Evolutionary conservation across 2,113 vertebrate genomes (phyloP).

Genomic region (Syngnathus typhle): DNA sequence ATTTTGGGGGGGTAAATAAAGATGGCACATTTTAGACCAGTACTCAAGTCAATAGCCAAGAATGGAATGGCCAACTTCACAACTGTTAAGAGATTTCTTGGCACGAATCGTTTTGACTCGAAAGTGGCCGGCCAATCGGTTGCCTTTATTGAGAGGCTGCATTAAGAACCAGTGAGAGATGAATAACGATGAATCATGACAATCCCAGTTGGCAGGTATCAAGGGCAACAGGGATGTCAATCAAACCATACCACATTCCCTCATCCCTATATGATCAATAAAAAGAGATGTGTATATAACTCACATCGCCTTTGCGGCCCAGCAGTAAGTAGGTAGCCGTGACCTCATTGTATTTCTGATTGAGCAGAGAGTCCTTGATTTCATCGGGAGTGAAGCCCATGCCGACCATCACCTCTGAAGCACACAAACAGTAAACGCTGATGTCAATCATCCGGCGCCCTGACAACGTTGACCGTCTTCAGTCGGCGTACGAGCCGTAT

Average conservation of each 20-base stretch:
- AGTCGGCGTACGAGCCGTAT: background rate
- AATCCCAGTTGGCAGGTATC: background rate
- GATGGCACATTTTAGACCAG: no score
- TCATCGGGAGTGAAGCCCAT: slow-evolving; percentile 90
- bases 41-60: background rate
- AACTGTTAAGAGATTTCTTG: background rate
- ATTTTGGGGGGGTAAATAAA: no score
- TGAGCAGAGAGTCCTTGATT: slow-evolving; percentile 86
- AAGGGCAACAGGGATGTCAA: background rate
- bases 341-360: slow-evolving; percentile 91
- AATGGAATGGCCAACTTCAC: background rate
- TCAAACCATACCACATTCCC: background rate
- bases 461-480: background rate
- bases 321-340: slow-evolving; percentile 91
- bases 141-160: background rate
- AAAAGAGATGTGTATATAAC: slow-evolving; percentile 2
- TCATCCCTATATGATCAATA: background rate
- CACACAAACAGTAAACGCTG: slow-evolving; percentile 10
- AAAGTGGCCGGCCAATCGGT: background rate
- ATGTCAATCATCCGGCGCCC: background rate
- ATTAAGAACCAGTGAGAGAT: background rate
- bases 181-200: background rate
- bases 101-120: background rate
- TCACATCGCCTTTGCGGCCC: slow-evolving; percentile 79
- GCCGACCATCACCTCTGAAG: slow-evolving; percentile 89